Evolutionary conservation across 1,140 invertebrate species (phyloP).

Genomic region (Eumaeus atala): DNA sequence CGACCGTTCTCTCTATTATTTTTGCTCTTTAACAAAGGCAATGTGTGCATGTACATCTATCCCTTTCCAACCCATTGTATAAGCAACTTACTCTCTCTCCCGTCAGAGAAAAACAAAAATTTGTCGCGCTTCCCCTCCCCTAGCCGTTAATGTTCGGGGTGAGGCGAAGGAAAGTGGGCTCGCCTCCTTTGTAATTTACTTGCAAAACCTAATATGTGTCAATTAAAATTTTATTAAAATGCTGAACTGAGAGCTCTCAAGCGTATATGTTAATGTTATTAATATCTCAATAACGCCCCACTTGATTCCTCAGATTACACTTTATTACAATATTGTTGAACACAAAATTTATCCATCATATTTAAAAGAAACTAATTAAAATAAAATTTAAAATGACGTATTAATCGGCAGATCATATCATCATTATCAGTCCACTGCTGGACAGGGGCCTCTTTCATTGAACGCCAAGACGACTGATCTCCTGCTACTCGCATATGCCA

Average conservation of each 20-base stretch:
- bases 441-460: too few species aligned
- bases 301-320: constrained; percentile 22
- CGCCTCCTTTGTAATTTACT: constrained; percentile 67
- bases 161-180: constrained; percentile 47
- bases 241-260: constrained; percentile 45
- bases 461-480: too few species aligned
- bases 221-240: constrained; percentile 70
- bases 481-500: too few species aligned
- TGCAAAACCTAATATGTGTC: constrained; percentile 67
- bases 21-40: constrained; percentile 71
- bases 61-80: constrained; percentile 41
- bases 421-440: too few species aligned
- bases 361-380: too few species aligned
- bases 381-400: too few species aligned
- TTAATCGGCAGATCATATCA: too few species aligned
- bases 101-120: constrained; percentile 68
- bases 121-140: constrained; percentile 45
- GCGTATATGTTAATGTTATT: constrained; percentile 51
- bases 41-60: constrained; percentile 65
- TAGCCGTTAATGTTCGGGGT: constrained; percentile 58
- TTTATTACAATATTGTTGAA: constrained; percentile 23
- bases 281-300: constrained; percentile 52
- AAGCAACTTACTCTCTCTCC: constrained; percentile 32
- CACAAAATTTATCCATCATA: neutral
- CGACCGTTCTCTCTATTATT: constrained; percentile 73